Conservation (phyloP, 2,888 invertebrate genomes). For the Alentia gelatinosa region DNA sequence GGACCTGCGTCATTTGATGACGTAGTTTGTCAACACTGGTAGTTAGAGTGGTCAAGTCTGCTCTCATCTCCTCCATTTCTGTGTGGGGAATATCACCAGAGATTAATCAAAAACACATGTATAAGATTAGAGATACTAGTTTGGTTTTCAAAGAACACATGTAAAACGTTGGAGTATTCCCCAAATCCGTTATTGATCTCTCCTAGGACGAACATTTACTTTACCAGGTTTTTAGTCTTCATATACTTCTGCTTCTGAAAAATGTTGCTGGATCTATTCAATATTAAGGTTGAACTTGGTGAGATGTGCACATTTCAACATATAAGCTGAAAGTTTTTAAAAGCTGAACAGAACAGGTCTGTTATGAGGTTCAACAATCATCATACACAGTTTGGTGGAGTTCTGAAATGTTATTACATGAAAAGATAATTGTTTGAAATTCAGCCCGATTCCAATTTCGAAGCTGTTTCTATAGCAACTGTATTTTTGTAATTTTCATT, state of each 20-base stretch:
- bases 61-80: conserved; percentile 46
- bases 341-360: no score
- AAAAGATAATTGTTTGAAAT: no score
- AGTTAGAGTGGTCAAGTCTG: background rate
- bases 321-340: no score
- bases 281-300: no score
- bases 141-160: background rate
- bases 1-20: conserved; percentile 30
- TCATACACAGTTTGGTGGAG: no score
- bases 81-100: background rate
- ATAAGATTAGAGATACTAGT: background rate
- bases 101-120: background rate
- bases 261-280: background rate
- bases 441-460: no score
- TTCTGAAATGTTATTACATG: no score
- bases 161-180: background rate
- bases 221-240: background rate
- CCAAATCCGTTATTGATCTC: background rate
- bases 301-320: no score
- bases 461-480: no score
- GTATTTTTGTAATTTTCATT: no score
- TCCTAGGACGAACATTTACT: background rate
- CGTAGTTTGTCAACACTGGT: conserved; percentile 45
- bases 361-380: no score
- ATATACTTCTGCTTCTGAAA: background rate